phyloP scores from a whole-genome alignment of 1,140 invertebrate species.

The Gryllus bimaculatus region DNA sequence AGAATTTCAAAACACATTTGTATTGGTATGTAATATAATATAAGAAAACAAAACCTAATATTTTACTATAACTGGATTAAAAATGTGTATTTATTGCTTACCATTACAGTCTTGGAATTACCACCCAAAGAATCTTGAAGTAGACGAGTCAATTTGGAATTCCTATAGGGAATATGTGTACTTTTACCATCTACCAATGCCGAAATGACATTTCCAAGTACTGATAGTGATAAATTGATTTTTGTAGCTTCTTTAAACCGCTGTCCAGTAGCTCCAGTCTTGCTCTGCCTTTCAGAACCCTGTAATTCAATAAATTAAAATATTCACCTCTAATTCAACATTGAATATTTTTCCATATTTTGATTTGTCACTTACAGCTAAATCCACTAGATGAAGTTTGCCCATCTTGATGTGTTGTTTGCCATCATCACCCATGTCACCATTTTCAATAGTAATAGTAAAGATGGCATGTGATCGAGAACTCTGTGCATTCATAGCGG shows the following conservation, averaged over 20 bases:
- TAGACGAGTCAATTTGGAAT: constrained; percentile 86
- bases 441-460: constrained; percentile 76
- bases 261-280: constrained; percentile 82
- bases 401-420: constrained; percentile 60
- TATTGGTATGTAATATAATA: background rate
- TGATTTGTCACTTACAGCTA: constrained; percentile 51
- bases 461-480: constrained; percentile 84
- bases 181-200: constrained; percentile 89
- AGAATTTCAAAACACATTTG: no score
- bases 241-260: constrained; percentile 89
- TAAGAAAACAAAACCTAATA: background rate
- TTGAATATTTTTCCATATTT: constrained; percentile 21
- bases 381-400: constrained; percentile 75
- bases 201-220: constrained; percentile 90
- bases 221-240: constrained; percentile 90
- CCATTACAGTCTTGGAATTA: constrained; percentile 95
- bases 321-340: background rate
- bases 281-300: constrained; percentile 81
- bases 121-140: constrained; percentile 92
- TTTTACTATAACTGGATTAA: background rate
- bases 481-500: constrained; percentile 80
- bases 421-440: constrained; percentile 50
- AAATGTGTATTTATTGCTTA: constrained; percentile 33
- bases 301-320: constrained; percentile 25
- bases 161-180: constrained; percentile 88